A percentile compares a stretch with the other conserved stretches of the same genome.
Evolutionary conservation across 2,113 vertebrate genomes (phyloP).

Genomic region (Manacus vitellinus): DNA sequence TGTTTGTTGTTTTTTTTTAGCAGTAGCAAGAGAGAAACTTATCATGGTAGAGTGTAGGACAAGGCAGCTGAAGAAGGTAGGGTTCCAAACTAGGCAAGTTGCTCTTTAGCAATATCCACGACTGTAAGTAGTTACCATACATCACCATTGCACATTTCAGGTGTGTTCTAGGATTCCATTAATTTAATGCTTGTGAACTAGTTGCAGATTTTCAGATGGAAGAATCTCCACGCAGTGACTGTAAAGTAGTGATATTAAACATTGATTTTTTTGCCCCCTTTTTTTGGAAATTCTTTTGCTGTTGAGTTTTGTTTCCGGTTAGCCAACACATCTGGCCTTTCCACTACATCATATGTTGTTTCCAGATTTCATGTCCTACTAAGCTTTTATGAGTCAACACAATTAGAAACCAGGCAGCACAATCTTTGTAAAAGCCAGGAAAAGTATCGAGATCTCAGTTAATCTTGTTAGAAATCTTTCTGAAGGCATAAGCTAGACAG

Average conservation of each 20-base stretch:
- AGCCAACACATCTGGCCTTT: not conserved
- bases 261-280: no score
- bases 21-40: not conserved
- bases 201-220: not conserved
- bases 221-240: not conserved
- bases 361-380: not conserved
- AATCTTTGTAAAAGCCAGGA: not conserved
- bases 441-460: not conserved
- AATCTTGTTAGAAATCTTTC: not conserved
- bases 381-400: not conserved
- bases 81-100: not conserved
- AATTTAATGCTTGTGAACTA: not conserved
- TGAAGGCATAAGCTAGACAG: not conserved
- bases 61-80: not conserved
- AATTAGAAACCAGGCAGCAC: not conserved
- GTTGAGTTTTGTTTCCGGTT: not conserved
- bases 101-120: not conserved
- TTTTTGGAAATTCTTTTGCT: not conserved
- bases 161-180: not conserved
- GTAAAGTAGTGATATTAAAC: not conserved
- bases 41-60: not conserved
- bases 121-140: not conserved
- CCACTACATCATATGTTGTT: fast-evolving
- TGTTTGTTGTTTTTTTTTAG: not conserved
- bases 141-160: not conserved